These are phyloP conservation scores for Zaprionus obscuricornis DNA, from an alignment of 2,888 invertebrate species.

Conservation along the genomic window DNA sequence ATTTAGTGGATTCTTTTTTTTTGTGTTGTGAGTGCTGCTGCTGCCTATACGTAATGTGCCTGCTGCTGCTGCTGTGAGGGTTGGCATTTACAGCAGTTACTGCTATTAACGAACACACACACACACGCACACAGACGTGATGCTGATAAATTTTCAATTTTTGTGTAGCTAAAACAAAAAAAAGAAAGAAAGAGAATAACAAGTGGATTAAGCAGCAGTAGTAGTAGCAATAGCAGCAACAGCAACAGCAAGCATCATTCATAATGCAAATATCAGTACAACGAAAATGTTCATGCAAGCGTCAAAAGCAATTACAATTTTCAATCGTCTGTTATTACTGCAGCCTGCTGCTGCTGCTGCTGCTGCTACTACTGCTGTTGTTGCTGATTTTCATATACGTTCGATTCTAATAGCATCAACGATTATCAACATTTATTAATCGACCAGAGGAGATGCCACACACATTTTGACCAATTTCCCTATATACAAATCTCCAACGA, in stretches of 20 bases:
- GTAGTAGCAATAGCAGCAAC: too few species aligned
- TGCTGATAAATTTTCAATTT: slow-evolving; percentile 56
- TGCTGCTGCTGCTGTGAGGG: slow-evolving; percentile 2
- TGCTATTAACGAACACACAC: slow-evolving; percentile 44
- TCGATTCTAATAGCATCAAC: too few species aligned
- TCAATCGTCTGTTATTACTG: slow-evolving; percentile 46
- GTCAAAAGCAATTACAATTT: slow-evolving; percentile 54
- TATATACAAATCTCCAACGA: too few species aligned
- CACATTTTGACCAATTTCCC: too few species aligned
- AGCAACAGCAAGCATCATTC: neutral
- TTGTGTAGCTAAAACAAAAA: too few species aligned
- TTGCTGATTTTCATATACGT: too few species aligned
- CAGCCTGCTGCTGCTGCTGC: slow-evolving; percentile 30
- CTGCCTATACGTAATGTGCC: slow-evolving; percentile 12
- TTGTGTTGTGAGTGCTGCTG: slow-evolving; percentile 29
- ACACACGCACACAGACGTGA: slow-evolving; percentile 47
- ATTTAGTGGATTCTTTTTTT: slow-evolving; percentile 60
- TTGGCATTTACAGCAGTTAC: neutral
- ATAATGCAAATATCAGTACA: slow-evolving; percentile 14
- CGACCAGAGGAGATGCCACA: slow-evolving; percentile 19
- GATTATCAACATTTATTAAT: slow-evolving; percentile 67
- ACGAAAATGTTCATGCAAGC: slow-evolving; percentile 17
- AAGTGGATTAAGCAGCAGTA: too few species aligned
- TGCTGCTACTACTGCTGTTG: too few species aligned
- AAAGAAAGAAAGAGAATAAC: too few species aligned